Conservation (phyloP, 2,113 vertebrate species). For the Scomber scombrus region DNA sequence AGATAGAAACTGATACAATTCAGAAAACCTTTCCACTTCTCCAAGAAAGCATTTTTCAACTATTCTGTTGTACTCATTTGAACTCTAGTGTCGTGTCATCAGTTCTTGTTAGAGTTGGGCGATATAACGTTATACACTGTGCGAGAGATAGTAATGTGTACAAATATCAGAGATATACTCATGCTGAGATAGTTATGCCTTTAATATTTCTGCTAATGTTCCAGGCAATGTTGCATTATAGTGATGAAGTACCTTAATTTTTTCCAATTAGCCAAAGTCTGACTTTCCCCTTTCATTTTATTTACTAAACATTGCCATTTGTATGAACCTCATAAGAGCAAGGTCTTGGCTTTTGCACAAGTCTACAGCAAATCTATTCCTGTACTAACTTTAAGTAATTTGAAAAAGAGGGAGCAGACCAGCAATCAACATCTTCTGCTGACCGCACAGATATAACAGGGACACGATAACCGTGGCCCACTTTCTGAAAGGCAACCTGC, state of each 20-base stretch:
- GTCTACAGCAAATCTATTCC: not conserved
- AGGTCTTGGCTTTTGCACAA: not conserved
- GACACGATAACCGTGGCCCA: conserved; percentile 58
- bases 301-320: not conserved
- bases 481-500: conserved; percentile 61
- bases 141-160: no score
- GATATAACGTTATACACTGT: no score
- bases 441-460: conserved; percentile 33
- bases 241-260: no score
- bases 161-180: no score
- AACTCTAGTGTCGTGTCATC: not conserved
- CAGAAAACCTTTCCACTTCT: not conserved
- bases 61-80: not conserved
- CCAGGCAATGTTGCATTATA: no score
- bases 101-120: no score
- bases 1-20: not conserved
- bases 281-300: no score
- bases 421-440: conserved; percentile 34
- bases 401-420: conserved; percentile 1
- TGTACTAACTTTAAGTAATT: not conserved
- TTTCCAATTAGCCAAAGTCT: no score
- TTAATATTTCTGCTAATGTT: no score
- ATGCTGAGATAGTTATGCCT: no score
- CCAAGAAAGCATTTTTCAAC: not conserved
- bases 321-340: not conserved